These are phyloP conservation scores for Dysdera silvatica DNA, from an alignment of 1,140 invertebrate species.

Conservation along the genomic window DNA sequence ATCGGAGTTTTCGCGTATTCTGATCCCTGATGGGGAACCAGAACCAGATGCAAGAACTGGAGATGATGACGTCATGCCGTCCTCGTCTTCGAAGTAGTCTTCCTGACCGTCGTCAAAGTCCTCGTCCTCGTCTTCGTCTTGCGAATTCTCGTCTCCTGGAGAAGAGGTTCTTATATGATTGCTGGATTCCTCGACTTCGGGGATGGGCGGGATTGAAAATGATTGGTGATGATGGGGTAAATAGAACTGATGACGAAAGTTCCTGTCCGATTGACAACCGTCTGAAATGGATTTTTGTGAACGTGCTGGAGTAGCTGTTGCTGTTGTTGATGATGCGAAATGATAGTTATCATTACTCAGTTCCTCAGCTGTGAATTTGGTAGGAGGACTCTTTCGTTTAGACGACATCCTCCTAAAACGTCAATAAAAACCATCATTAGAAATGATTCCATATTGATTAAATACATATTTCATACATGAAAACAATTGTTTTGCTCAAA, in stretches of 20 bases:
- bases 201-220: constrained; percentile 11
- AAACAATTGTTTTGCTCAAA: no score
- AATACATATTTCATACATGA: no score
- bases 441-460: no score
- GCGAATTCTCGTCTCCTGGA: no score
- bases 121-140: no score
- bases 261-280: neutral
- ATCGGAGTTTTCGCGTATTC: neutral
- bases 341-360: constrained; percentile 40
- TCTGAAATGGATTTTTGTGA: no score
- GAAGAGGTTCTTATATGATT: no score
- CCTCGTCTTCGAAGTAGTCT: neutral
- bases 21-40: constrained; percentile 13
- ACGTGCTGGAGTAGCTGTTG: neutral
- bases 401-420: constrained; percentile 77
- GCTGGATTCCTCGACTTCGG: constrained; percentile 20
- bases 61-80: constrained; percentile 19
- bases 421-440: constrained; percentile 24
- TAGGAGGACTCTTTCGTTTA: constrained; percentile 83
- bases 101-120: constrained; percentile 6
- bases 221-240: neutral
- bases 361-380: constrained; percentile 74
- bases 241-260: neutral
- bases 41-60: constrained; percentile 15
- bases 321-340: constrained; percentile 27